A percentile compares a stretch with the other conserved stretches of the same genome.
phyloP scores from a whole-genome alignment of 2,113 vertebrate genomes.

The Athene noctua region DNA sequence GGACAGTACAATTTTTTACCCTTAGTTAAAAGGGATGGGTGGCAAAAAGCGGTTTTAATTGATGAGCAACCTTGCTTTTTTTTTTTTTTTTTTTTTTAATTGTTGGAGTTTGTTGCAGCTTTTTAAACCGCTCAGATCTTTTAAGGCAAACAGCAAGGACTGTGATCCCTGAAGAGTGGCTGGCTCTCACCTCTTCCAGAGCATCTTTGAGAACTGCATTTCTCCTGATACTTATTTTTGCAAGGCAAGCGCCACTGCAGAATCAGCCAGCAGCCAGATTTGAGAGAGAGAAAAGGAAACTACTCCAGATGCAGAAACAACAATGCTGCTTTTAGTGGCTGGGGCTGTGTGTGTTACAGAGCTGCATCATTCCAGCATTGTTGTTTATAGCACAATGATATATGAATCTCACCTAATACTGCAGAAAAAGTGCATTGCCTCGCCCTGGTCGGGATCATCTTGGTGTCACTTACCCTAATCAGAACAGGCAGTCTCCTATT shows the following conservation, averaged over 20 bases:
- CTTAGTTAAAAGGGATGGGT: background rate
- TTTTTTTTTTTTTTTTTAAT: too few species aligned
- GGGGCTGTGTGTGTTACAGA: background rate
- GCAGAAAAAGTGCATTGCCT: background rate
- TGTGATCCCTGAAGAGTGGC: rapidly evolving
- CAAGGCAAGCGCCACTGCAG: background rate
- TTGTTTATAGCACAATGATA: rapidly evolving
- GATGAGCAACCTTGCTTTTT: background rate
- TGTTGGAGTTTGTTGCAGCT: background rate
- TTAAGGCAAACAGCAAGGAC: background rate
- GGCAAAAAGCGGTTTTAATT: background rate
- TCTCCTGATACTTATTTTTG: background rate
- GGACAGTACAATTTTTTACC: rapidly evolving
- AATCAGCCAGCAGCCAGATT: background rate
- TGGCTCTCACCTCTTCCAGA: background rate
- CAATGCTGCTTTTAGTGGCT: background rate
- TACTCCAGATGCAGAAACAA: rapidly evolving
- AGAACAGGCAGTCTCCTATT: rapidly evolving
- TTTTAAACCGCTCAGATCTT: background rate
- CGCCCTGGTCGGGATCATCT: rapidly evolving
- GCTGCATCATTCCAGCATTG: rapidly evolving
- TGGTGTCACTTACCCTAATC: background rate
- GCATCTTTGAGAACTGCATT: background rate
- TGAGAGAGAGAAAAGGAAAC: background rate
- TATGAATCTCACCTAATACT: rapidly evolving